A percentile compares a stretch with the other conserved stretches of the same genome.
These are phyloP conservation scores for Petrocephalus sullivani DNA, from an alignment of 2,797 vertebrate genomes.

Conservation along the genomic window DNA sequence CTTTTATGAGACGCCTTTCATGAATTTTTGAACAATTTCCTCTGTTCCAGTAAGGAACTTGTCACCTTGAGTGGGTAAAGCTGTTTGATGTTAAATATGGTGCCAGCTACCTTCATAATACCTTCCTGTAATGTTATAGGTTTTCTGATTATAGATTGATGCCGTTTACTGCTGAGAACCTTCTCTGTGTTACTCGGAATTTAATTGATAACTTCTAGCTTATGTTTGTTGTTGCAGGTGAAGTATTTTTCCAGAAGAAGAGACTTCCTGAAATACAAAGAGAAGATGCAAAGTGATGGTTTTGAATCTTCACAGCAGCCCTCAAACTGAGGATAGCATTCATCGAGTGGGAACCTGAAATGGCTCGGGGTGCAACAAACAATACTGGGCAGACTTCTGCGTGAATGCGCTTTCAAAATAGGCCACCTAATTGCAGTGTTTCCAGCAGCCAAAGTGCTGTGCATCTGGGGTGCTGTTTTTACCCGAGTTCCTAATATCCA, in stretches of 20 bases:
- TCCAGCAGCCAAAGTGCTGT: neutral
- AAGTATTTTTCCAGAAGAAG: conserved; percentile 87
- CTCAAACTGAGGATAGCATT: neutral
- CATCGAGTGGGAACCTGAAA: neutral
- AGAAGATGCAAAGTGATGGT: conserved; percentile 71
- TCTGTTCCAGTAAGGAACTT: neutral
- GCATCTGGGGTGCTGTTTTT: neutral
- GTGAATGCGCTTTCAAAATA: neutral
- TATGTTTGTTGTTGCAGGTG: conserved; percentile 60
- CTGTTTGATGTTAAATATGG: neutral
- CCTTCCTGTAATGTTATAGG: neutral
- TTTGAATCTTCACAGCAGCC: conserved; percentile 58
- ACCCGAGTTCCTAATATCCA: neutral
- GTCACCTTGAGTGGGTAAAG: neutral
- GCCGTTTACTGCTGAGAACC: neutral
- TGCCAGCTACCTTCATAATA: neutral
- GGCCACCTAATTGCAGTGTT: neutral
- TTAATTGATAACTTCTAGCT: neutral
- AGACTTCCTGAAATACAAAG: conserved; percentile 89
- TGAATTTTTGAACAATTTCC: neutral
- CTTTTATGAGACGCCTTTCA: neutral
- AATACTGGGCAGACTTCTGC: neutral
- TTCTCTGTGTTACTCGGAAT: neutral
- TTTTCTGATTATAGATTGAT: neutral
- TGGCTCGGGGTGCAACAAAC: neutral